These are phyloP conservation scores for Heterocephalus glaber DNA, from an alignment of 2,113 vertebrate species.

Conservation along the genomic window DNA sequence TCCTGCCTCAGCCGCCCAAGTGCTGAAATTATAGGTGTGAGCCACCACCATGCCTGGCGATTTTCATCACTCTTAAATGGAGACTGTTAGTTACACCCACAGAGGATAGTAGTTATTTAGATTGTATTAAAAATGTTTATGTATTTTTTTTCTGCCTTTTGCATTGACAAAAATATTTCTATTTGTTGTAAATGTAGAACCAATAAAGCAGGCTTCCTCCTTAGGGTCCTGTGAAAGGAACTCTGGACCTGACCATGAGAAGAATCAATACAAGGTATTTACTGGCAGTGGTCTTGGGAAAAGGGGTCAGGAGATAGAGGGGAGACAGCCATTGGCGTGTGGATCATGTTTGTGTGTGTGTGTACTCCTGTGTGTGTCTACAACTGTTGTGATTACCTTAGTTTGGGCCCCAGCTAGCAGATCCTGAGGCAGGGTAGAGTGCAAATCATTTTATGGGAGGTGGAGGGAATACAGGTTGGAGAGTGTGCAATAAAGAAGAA, in stretches of 20 bases:
- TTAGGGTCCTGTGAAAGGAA: not conserved
- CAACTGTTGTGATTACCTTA: not conserved
- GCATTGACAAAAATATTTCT: not conserved
- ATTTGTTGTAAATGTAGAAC: not conserved
- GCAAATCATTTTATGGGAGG: not conserved
- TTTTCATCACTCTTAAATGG: not conserved
- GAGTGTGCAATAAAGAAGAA: not conserved
- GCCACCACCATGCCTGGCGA: not conserved
- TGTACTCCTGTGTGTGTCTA: too few species aligned
- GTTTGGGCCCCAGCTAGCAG: not conserved
- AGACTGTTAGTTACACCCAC: not conserved
- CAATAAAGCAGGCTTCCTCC: not conserved
- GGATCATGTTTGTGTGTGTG: not conserved
- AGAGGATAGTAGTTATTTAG: not conserved
- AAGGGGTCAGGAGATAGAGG: not conserved
- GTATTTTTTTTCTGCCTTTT: not conserved
- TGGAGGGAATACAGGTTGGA: not conserved
- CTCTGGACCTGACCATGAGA: not conserved
- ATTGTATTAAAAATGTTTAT: conserved; percentile 12
- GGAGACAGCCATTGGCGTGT: not conserved
- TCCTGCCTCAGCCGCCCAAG: not conserved
- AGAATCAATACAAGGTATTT: not conserved
- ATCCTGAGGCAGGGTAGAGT: not conserved
- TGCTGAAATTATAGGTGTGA: not conserved
- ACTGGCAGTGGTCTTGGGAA: not conserved